These are phyloP conservation scores for Griposia aprilina DNA, from an alignment of 2,888 invertebrate genomes.

Conservation along the genomic window DNA sequence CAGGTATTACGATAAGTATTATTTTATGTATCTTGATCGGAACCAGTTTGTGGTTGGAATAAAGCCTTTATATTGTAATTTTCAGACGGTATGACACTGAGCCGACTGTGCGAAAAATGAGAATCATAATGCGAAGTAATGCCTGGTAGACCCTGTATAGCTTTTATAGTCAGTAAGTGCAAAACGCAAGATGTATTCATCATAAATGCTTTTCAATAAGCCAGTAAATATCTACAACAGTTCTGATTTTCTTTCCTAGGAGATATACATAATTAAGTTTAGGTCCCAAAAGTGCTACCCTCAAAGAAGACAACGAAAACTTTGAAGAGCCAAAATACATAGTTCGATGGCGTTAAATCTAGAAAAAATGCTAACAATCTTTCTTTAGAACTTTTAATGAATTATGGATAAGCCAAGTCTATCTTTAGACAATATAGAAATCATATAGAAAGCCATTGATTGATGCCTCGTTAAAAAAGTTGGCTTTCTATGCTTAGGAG, in stretches of 20 bases:
- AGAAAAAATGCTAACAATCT: constrained; percentile 1
- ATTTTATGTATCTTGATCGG: constrained; percentile 32
- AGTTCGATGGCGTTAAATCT: constrained; percentile 3
- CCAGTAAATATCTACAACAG: not conserved
- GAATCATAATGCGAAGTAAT: constrained; percentile 12
- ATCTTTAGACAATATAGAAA: constrained; percentile 70
- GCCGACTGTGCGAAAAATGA: constrained; percentile 10
- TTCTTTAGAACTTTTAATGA: constrained; percentile 33
- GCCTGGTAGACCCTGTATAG: not conserved
- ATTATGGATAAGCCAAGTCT: constrained; percentile 59
- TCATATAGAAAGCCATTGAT: constrained; percentile 69
- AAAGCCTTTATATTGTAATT: constrained; percentile 39
- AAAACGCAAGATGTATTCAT: too few relatives aligned
- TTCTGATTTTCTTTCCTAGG: not conserved
- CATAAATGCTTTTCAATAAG: too few relatives aligned
- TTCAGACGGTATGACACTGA: not conserved
- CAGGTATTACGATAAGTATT: constrained; percentile 35
- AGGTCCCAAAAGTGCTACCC: not conserved
- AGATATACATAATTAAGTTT: not conserved
- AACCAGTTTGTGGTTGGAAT: constrained; percentile 47
- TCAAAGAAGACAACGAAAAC: not conserved
- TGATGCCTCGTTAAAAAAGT: constrained; percentile 67
- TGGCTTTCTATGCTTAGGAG: constrained; percentile 64
- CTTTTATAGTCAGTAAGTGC: not conserved
- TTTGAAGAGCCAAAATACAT: not conserved